Base-by-base conservation (phyloP, 1,140 invertebrate genomes). In the Drosophila bifasciata region DNA sequence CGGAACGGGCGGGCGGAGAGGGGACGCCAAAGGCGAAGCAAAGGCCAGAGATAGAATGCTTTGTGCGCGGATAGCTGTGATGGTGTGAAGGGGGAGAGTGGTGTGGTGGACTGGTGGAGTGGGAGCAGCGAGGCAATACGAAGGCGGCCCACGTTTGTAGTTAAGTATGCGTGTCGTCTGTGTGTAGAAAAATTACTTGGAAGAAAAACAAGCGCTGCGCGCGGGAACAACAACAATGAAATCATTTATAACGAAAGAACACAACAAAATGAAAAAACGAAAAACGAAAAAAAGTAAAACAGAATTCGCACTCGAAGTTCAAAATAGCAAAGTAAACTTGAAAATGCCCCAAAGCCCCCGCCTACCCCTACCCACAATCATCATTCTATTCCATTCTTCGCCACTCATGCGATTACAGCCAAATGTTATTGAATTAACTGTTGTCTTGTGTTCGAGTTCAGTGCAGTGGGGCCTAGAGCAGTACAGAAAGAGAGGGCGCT, bases 161-260 rank as follows among this genome's bases (percentile, higher is more conserved):
- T 56, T 55, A 44, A 41, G 19, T 61, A 16, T 56, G 25, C 44
- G 52, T 69, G 49, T 53, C 45, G 49, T 53, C 45, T 50, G 49
- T 53, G 67, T 79, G 63, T 81, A 86, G 77, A 85, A 85, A 84
- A 81, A 80, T 70, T 77, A 81, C 81, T 85, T 77, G 73, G 77
- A 81, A 86, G 63, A 63, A 64, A 85, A 76, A 44, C 46, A 68
- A 67, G 68, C 79, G 55, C 62, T 81, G 57, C 3, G 57, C 3
- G 19, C 74, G 79, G 57, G 62, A 79, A 76, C 62, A 59, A 73
- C 59, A 64, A 84, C 79, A 84, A 84, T 71, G 71, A 84, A 84
- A 84, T 85, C 80, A 85, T 85, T 79, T 85, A 85, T 85, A 73
- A 73, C 67, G 60, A 76, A 72, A 70, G 66, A 69, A 32, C 64